Base-by-base conservation (phyloP, 1,140 invertebrate genomes). In the Nebria ingens region DNA sequence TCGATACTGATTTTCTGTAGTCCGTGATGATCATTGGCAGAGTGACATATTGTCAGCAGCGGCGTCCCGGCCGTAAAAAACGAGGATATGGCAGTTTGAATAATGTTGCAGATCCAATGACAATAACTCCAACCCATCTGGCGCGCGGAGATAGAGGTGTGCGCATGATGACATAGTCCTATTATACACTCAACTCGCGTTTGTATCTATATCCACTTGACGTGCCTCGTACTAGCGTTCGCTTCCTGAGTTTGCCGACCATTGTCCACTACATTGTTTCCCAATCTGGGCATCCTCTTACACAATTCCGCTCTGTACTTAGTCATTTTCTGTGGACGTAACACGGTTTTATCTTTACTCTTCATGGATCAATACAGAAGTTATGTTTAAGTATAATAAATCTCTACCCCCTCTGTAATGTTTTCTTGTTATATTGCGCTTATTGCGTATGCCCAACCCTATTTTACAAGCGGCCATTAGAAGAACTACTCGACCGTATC, bases 361-460 rank as follows among this genome's bases (percentile, higher is more conserved):
- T 34, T 34, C 25, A 34, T 34, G n/a, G 6, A 34, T n/a, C 6
- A 9, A 34, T 34, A 34, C n/a, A 34, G 6, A n/a, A 9, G 25
- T 34, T 9, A 34, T 34, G 25, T 34, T n/a, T 34, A n/a, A 34
- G 25, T 45, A 17, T 17, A 9, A 45, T 45, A 45, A 45, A 45
- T 45, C 40, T 45, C 17, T 11, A 9, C 40, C 40, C 17, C 40
- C 40, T 11, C 9, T n/a, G 25, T 34, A 45, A 45, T 45, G 40
- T 45, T 45, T 45, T 45, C 40, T 45, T 45, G 40, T 45, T 45
- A 17, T 17, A 45, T 11, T 45, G 17, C 40, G 15, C 40, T 45
- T 45, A 45, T 45, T 45, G 40, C 40, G 40, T 17, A 45, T 9
- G 9, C 17, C 15, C 6, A 45, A 45, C 40, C 40, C 40, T 45